Base-by-base conservation (phyloP, 2,113 vertebrate genomes). In the Amphiprion percula region DNA sequence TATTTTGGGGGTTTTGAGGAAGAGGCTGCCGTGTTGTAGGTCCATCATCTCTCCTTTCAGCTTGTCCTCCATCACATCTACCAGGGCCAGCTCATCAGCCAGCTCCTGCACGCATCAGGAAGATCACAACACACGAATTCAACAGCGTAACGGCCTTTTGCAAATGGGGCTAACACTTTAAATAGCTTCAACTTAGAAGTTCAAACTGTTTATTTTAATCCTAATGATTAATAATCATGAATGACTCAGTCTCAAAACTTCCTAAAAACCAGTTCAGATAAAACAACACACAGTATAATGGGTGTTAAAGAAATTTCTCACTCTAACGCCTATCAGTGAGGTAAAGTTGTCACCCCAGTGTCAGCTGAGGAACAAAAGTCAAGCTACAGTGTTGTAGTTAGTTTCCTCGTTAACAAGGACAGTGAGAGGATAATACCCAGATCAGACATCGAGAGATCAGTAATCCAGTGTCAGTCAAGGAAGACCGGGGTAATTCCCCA, bases 31-130 rank as follows among this genome's bases (percentile, higher is more conserved):
- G 0, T 99, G 98, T 80, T 97, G 97, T 41, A 99, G 94, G 79
- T 99, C 98, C 97, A 99, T 96, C 97, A 98, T 97, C 88, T 99
- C 98, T 72, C 98, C 98, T 88, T 96, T 98, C 33, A 99, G 95
- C 85, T 96, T 98, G 89, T 99, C 98, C 91, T 99, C 98, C 75
- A 99, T 75, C 84, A 99, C 98, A 64, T 99, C 98, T 77, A 99
- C 97, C 44, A 99, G 90, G 33, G 98, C 97, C 77, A 99, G 92
- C 63, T 99, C 98, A 88, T 99, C 97, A 56, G 96, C 94, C 77
- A 99, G 92, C 55, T 94, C 95, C 98, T 99, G 69, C 73, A 70
- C 24, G 71, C 24, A 75, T 12, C 65, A 78, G 24, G 7, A 21
- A 4, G 8, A 3, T 68, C n/a, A 65, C 19, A 6, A 3, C 30